A percentile compares a stretch with the other conserved stretches of the same genome.
phyloP scores from a whole-genome alignment of 2,888 invertebrate species.

The Trissolcus japonicus region DNA sequence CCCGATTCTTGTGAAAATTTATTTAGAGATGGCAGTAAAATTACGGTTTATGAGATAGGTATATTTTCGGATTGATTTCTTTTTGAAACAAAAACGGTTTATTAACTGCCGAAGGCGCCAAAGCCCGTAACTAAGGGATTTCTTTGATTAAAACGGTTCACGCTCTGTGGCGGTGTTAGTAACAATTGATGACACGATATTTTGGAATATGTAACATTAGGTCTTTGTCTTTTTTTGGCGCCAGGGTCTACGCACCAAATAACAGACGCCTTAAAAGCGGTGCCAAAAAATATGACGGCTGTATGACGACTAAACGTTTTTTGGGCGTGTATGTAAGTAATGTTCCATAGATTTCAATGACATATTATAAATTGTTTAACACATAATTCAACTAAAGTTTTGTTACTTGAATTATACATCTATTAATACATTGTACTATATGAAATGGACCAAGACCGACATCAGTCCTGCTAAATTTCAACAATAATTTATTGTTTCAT shows the following conservation, averaged over 20 bases:
- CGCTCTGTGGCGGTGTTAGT: constrained; percentile 15
- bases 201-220: constrained; percentile 34
- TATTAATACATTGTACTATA: constrained; percentile 44
- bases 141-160: background rate
- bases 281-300: constrained; percentile 52
- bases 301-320: constrained; percentile 54
- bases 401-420: constrained; percentile 53
- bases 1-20: constrained; percentile 11
- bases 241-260: constrained; percentile 38
- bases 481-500: constrained; percentile 53
- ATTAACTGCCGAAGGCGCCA: background rate
- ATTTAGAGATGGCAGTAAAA: constrained; percentile 13
- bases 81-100: constrained; percentile 1
- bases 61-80: too few species aligned
- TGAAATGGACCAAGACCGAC: constrained; percentile 54
- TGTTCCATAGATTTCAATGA: constrained; percentile 55
- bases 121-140: background rate
- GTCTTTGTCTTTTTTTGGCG: constrained; percentile 44
- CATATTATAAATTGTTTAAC: constrained; percentile 55
- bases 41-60: background rate
- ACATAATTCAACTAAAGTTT: constrained; percentile 53
- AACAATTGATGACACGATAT: constrained; percentile 31
- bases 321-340: constrained; percentile 54
- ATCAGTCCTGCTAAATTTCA: constrained; percentile 51
- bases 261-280: constrained; percentile 35